Evolutionary conservation across 2,888 invertebrate genomes (phyloP).

Genomic region (Barypeithes pellucidus): DNA sequence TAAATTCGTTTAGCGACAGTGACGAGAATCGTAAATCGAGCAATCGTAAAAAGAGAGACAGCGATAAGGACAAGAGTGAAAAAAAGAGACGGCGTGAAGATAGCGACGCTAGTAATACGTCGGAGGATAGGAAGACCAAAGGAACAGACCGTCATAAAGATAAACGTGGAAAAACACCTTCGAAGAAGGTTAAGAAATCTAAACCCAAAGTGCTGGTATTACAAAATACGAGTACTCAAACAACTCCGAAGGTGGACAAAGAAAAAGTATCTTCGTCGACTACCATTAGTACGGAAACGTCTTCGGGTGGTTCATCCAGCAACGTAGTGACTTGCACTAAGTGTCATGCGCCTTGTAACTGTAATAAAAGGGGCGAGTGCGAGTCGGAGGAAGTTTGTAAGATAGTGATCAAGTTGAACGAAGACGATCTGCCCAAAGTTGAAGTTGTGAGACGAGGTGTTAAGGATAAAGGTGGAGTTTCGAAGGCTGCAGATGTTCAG

Average conservation of each 20-base stretch:
- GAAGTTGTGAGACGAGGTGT: constrained; percentile 54
- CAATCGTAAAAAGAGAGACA: constrained; percentile 39
- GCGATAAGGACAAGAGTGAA: constrained; percentile 34
- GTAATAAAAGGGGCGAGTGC: constrained; percentile 54
- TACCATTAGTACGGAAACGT: constrained; percentile 2
- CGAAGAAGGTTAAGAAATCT: constrained; percentile 45
- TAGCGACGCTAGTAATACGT: constrained; percentile 34
- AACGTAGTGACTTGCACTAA: constrained; percentile 45
- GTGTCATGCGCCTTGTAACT: constrained; percentile 57
- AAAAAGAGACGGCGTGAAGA: constrained; percentile 39
- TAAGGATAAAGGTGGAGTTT: constrained; percentile 35
- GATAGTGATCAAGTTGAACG: constrained; percentile 67
- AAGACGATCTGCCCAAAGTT: constrained; percentile 62
- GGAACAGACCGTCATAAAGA: constrained; percentile 46
- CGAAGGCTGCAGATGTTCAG: constrained; percentile 17
- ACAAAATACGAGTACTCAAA: constrained; percentile 68
- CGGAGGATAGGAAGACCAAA: constrained; percentile 10
- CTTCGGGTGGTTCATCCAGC: background rate
- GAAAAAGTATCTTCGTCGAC: constrained; percentile 8
- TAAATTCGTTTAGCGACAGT: constrained; percentile 56
- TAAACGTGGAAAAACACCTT: constrained; percentile 41
- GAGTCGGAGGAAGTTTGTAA: constrained; percentile 63
- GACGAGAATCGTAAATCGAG: constrained; percentile 45
- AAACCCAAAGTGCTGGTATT: constrained; percentile 58
- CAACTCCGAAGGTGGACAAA: constrained; percentile 62